A percentile compares a stretch with the other conserved stretches of the same genome.
These are phyloP conservation scores for Serrognathus titanus DNA, from an alignment of 2,888 invertebrate species.

Conservation along the genomic window DNA sequence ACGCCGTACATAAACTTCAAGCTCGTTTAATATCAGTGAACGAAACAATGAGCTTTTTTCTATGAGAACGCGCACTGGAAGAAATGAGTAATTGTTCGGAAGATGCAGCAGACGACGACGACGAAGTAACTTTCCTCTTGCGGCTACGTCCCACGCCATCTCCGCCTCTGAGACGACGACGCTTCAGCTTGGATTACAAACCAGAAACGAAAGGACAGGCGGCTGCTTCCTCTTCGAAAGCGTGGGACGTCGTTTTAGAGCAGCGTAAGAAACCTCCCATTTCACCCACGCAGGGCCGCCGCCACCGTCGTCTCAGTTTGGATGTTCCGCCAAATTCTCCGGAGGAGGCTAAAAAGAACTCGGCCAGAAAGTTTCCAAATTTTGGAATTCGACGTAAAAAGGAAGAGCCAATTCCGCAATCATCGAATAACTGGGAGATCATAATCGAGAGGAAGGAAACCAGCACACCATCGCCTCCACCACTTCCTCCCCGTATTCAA, in stretches of 20 bases:
- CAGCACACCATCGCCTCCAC: slow-evolving; percentile 4
- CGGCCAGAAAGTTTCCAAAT: slow-evolving; percentile 12
- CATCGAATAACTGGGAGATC: slow-evolving; percentile 12
- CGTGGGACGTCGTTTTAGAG: slow-evolving; percentile 46
- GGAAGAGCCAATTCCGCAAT: slow-evolving; percentile 2
- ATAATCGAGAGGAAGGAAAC: slow-evolving; percentile 10
- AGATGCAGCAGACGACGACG: slow-evolving; percentile 33
- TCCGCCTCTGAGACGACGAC: slow-evolving; percentile 38
- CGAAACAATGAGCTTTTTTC: not conserved
- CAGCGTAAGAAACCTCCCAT: slow-evolving; percentile 13
- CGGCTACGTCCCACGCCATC: slow-evolving; percentile 44
- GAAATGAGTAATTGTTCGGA: slow-evolving; percentile 5
- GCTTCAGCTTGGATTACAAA: slow-evolving; percentile 27
- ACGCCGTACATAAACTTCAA: no score
- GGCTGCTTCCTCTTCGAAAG: slow-evolving; percentile 27
- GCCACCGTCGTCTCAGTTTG: slow-evolving; percentile 4
- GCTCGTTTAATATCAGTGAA: no score
- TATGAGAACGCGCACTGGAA: not conserved
- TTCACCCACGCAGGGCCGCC: slow-evolving; percentile 22
- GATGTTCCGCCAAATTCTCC: not conserved
- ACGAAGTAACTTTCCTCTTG: slow-evolving; percentile 45
- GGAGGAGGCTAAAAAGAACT: slow-evolving; percentile 6
- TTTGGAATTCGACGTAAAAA: slow-evolving; percentile 14
- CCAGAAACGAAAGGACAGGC: slow-evolving; percentile 17
- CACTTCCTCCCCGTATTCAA: slow-evolving; percentile 33